These are phyloP conservation scores for Tenodera sinensis DNA, from an alignment of 2,888 invertebrate genomes.

Conservation along the genomic window DNA sequence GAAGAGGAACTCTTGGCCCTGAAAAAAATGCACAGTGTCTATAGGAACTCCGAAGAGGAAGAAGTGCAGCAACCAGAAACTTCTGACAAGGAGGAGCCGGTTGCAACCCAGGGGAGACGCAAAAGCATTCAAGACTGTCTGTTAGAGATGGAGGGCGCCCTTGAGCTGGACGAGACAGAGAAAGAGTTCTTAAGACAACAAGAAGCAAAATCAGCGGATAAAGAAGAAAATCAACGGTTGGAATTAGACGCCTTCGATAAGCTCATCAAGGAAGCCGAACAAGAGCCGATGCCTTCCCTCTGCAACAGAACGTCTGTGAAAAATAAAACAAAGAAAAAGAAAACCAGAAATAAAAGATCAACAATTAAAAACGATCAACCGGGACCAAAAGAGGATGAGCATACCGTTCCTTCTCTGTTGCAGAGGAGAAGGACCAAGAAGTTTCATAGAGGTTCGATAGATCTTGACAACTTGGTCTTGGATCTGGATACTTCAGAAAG, in stretches of 20 bases:
- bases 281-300: conserved; percentile 22
- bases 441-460: conserved; percentile 22
- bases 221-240: background rate
- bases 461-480: background rate
- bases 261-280: conserved; percentile 42
- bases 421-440: conserved; percentile 27
- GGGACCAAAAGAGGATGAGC: background rate
- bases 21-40: background rate
- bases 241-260: conserved; percentile 42
- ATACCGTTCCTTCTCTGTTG: background rate
- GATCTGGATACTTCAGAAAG: background rate
- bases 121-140: background rate
- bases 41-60: background rate
- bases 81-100: background rate
- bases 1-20: background rate
- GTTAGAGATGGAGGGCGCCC: background rate
- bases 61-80: background rate
- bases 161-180: background rate
- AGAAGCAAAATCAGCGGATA: background rate
- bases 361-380: background rate
- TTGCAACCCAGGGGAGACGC: background rate
- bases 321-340: conserved; percentile 38
- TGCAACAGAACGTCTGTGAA: background rate
- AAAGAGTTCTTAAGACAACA: background rate
- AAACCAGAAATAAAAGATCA: background rate